These are phyloP conservation scores for Microcebus griseorufus DNA, from an alignment of 2,113 vertebrate genomes.

Conservation along the genomic window DNA sequence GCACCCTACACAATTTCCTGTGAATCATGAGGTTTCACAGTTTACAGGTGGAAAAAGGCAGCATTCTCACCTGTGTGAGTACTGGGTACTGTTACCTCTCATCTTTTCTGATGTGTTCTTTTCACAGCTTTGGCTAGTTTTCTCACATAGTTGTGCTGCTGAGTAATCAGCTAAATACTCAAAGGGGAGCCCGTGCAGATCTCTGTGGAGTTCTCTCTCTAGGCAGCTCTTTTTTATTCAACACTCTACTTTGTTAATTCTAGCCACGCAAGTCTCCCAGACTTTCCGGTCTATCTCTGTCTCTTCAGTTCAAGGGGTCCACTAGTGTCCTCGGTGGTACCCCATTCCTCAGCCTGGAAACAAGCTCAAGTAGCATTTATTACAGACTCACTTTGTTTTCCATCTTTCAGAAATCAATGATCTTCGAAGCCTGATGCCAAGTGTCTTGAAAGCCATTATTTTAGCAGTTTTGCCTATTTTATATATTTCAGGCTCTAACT, in stretches of 20 bases:
- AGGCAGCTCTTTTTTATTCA: neutral
- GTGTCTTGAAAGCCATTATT: neutral
- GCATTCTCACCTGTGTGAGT: neutral
- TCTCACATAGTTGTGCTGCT: neutral
- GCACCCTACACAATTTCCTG: neutral
- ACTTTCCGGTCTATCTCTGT: neutral
- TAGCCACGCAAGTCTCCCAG: neutral
- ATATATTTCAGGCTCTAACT: neutral
- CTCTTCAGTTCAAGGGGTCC: neutral
- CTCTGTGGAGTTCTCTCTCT: neutral
- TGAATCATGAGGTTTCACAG: neutral
- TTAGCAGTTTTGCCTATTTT: neutral
- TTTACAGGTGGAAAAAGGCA: neutral
- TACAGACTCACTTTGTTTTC: neutral
- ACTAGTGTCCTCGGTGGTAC: neutral
- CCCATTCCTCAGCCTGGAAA: neutral
- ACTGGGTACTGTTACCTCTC: neutral
- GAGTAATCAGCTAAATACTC: neutral
- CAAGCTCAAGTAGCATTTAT: neutral
- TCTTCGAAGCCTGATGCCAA: neutral
- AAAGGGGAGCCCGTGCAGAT: neutral
- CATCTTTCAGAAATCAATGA: neutral
- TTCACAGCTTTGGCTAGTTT: neutral
- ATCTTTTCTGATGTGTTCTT: neutral
- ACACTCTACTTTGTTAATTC: neutral